Evolutionary conservation across 2,888 invertebrate genomes (phyloP), one percentile per base, ranked within the genome.

Genomic region (Prosopocoilus inquinatus): DNA sequence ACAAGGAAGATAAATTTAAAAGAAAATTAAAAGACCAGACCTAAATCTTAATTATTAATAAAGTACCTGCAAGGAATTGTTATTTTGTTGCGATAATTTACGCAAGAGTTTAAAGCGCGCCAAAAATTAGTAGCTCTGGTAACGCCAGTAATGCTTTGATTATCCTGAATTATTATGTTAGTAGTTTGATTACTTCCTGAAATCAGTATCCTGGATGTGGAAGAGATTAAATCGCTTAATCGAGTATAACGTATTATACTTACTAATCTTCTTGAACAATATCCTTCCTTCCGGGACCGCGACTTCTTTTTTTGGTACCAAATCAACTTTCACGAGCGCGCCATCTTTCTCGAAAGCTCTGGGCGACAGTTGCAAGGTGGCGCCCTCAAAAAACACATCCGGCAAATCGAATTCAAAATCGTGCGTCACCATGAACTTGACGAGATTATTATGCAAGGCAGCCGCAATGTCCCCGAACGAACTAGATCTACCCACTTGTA

Each of bases 401-500:
- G 92, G 92, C 46, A 93, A 70, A 41, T 84, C 79, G 36, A 92
- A 62, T 65, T 87, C 86, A 71, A 91, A 79, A 69, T 92, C 88
- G 64, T 91, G 90, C 0, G 89, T 90, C 74, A 88, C 86, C 16
- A 91, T 77, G 68, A 91, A 92, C 66, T 86, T 85, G 7, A 69
- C 59, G 1, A 71, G 66, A 70, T 87, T 88, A 43, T 83, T 84
- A 67, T 87, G 86, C 0, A 92, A 73, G 0, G 88, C 83, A 61
- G 84, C 84, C 0, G 90, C 87, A 11, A 91, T 84, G 77, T 90
- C 89, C 77, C 89, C 88, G 51, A 91, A 74, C n/a, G 88, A 87
- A 13, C 84, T 66, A 50, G 61, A 60, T 45, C 76, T 72, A 56
- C 77, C 74, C 36, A 75, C 68, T 43, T 64, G 55, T 47, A 79